These are phyloP conservation scores for Nasalis larvatus DNA, from an alignment of 2,113 vertebrate genomes.

Conservation along the genomic window DNA sequence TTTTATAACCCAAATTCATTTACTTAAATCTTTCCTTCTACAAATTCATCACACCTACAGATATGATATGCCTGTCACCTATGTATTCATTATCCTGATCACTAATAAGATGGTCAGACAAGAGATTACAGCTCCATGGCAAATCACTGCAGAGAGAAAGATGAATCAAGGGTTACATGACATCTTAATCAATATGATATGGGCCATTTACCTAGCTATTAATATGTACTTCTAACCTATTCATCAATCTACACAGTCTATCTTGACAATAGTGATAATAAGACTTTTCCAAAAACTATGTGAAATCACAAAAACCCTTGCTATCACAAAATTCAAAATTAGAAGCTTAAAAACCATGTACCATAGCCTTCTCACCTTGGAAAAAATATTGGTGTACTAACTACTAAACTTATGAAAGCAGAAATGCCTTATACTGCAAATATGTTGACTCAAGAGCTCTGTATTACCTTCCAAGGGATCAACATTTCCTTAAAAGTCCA, in stretches of 20 bases:
- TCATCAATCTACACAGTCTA: not conserved
- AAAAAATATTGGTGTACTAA: conserved; percentile 28
- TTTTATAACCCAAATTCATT: not conserved
- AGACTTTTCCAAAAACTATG: not conserved
- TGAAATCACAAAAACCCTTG: not conserved
- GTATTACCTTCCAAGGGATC: not conserved
- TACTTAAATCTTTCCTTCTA: conserved; percentile 16
- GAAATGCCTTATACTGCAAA: not conserved
- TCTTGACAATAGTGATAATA: not conserved
- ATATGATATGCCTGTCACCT: not conserved
- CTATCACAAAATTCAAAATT: conserved; percentile 23
- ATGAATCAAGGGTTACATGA: not conserved
- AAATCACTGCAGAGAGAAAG: not conserved
- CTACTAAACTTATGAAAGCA: not conserved
- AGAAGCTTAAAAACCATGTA: not conserved
- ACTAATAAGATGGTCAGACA: not conserved
- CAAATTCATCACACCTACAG: not conserved
- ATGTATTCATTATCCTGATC: not conserved
- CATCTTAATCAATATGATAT: not conserved
- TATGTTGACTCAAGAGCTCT: not conserved
- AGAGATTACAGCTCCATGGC: not conserved
- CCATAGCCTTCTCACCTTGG: not conserved
- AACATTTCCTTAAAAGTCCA: not conserved
- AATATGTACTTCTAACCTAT: not conserved
- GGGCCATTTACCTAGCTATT: not conserved